Conservation (phyloP, 2,888 invertebrate genomes). For the Acleris laterana region DNA sequence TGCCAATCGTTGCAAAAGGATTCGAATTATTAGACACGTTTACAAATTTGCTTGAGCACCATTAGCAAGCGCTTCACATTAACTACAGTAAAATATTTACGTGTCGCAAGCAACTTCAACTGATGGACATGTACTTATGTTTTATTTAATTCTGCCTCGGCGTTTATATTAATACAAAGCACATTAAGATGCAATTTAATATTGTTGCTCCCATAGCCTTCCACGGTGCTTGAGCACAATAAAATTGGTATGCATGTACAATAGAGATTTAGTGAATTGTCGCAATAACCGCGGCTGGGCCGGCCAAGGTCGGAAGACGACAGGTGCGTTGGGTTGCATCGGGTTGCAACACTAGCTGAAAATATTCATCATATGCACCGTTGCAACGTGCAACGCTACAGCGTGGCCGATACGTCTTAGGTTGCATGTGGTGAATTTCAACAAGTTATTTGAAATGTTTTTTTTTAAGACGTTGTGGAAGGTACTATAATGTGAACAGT, state of each 20-base stretch:
- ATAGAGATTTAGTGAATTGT: conserved; percentile 51
- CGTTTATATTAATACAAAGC: conserved; percentile 34
- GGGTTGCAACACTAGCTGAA: conserved; percentile 45
- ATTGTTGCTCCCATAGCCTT: conserved; percentile 34
- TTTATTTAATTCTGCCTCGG: conserved; percentile 18
- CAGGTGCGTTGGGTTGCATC: conserved; percentile 49
- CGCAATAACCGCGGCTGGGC: conserved; percentile 48
- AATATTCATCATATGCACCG: conserved; percentile 33
- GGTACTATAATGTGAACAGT: no score
- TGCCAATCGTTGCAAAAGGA: no score
- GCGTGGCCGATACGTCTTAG: neutral
- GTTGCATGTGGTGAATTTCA: no score
- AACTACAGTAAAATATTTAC: neutral
- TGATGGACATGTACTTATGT: conserved; percentile 7
- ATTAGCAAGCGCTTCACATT: neutral
- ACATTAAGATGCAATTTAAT: conserved; percentile 34
- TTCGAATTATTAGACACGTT: no score
- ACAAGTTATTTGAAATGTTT: no score
- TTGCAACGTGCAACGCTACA: conserved; percentile 1
- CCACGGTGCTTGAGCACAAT: conserved; percentile 49
- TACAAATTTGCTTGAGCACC: no score
- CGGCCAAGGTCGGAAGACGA: conserved; percentile 51
- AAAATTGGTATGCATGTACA: conserved; percentile 56
- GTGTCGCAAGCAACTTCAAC: conserved; percentile 13
- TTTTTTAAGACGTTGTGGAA: no score